Conservation (phyloP, 2,888 invertebrate species). For the Lamproptera curius region DNA sequence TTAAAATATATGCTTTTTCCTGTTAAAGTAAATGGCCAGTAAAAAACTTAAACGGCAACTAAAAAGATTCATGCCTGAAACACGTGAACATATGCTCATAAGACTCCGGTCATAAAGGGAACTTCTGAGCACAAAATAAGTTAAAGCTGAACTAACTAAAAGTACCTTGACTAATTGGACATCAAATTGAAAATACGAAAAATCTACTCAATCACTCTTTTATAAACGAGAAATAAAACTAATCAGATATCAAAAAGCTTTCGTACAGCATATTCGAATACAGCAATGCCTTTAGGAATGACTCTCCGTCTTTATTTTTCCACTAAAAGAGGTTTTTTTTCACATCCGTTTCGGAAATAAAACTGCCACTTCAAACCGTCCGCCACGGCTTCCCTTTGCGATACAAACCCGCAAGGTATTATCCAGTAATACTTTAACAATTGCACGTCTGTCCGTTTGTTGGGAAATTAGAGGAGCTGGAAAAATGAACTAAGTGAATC, state of each 20-base stretch:
- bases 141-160: too few relatives aligned
- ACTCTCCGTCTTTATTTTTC: constrained; percentile 7
- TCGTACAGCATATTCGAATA: not conserved
- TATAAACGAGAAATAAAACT: not conserved
- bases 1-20: too few relatives aligned
- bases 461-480: not conserved
- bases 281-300: constrained; percentile 1
- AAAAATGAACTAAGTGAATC: not conserved
- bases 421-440: constrained; percentile 2
- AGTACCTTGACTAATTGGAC: too few relatives aligned
- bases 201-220: too few relatives aligned
- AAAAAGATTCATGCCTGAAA: too few relatives aligned
- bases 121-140: too few relatives aligned
- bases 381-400: constrained; percentile 17
- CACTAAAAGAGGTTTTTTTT: constrained; percentile 16
- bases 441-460: constrained; percentile 4
- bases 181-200: too few relatives aligned
- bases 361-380: constrained; percentile 19
- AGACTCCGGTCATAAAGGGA: too few relatives aligned
- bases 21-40: too few relatives aligned
- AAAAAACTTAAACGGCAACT: too few relatives aligned
- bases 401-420: constrained; percentile 12
- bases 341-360: constrained; percentile 19
- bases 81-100: too few relatives aligned
- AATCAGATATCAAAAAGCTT: not conserved